These are phyloP conservation scores for Seira sanloemensis DNA, from an alignment of 2,888 invertebrate genomes.

Conservation along the genomic window DNA sequence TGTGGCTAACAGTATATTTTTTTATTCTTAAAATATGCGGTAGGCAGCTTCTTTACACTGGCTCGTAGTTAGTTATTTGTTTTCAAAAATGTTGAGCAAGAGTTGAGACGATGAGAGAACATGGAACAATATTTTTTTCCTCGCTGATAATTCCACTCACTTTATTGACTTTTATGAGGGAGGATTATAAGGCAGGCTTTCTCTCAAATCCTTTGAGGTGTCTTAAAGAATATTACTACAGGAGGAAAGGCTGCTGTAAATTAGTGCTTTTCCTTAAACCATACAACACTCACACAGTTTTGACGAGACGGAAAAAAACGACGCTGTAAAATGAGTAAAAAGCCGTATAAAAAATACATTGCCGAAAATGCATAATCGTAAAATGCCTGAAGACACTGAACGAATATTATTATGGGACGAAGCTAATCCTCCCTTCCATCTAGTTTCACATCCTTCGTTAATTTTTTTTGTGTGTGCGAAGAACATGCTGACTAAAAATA, in stretches of 20 bases:
- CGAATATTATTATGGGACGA: neutral
- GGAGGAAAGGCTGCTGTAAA: neutral
- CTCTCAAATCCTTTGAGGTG: conserved; percentile 53
- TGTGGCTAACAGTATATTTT: neutral
- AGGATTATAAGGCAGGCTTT: conserved; percentile 52
- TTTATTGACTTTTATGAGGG: conserved; percentile 60
- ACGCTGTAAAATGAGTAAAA: neutral
- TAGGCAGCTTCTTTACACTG: too few species aligned
- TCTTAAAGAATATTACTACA: conserved; percentile 37
- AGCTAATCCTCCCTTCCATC: neutral
- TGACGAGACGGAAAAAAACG: too few species aligned
- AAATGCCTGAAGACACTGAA: conserved; percentile 1
- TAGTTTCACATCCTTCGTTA: neutral
- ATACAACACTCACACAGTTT: too few species aligned
- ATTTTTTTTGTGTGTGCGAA: neutral
- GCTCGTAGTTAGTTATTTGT: neutral
- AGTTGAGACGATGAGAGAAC: conserved; percentile 25
- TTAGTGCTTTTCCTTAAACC: neutral
- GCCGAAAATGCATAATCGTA: neutral
- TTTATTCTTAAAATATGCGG: neutral
- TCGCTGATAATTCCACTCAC: conserved; percentile 60
- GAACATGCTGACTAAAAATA: conserved; percentile 4
- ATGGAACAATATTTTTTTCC: conserved; percentile 24
- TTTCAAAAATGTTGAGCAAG: neutral
- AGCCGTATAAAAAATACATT: neutral